phyloP scores from a whole-genome alignment of 2,888 invertebrate species.

The Uloborus plumipes region DNA sequence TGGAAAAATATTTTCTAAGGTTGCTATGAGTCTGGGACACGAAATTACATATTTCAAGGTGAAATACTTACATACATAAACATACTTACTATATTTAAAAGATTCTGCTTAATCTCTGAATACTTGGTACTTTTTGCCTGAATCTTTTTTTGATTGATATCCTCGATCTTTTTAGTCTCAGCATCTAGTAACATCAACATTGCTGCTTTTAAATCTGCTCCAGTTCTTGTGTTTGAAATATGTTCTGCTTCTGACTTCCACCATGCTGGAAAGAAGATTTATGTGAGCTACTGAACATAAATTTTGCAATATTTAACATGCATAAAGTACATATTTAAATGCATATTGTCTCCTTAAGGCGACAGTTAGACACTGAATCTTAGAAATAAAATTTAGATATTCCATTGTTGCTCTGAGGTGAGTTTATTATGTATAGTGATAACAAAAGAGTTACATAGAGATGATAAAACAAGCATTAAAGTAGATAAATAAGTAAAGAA shows the following conservation, averaged over 20 bases:
- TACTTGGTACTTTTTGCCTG: conserved; percentile 67
- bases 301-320: neutral
- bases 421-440: no score
- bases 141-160: conserved; percentile 71
- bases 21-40: no score
- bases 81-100: conserved; percentile 19
- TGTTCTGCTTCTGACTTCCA: conserved; percentile 69
- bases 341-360: no score
- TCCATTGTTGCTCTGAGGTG: no score
- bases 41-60: no score
- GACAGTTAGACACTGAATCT: no score
- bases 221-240: conserved; percentile 70
- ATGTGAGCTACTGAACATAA: neutral
- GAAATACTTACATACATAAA: no score
- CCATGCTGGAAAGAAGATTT: conserved; percentile 31
- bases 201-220: conserved; percentile 73
- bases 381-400: no score
- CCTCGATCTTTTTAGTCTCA: conserved; percentile 72
- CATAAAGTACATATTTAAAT: neutral
- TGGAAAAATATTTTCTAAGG: no score
- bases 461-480: no score
- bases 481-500: no score
- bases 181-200: conserved; percentile 72
- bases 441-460: no score
- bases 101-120: conserved; percentile 11